Base-by-base conservation (phyloP, 2,113 vertebrate genomes). In the Elanoides forficatus region DNA sequence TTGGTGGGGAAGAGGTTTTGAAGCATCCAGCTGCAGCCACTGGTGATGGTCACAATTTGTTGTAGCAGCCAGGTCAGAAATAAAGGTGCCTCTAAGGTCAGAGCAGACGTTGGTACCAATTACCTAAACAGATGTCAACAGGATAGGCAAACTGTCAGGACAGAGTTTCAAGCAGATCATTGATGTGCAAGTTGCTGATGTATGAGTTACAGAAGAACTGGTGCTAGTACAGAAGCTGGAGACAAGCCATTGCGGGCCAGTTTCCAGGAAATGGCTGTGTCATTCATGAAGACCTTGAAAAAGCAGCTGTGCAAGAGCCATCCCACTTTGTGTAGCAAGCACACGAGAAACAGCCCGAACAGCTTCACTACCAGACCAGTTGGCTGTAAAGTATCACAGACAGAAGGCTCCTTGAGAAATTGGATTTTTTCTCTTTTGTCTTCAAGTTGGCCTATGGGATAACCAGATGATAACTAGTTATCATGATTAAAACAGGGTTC, bases 71-170 rank as follows among this genome's bases (percentile, higher is more conserved):
- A 94, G 38, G 55, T 78, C 38, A 83, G 42, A 93, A 81, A 0
- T 86, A 47, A 96, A 95, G 83, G 60, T 59, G 32, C 38, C 42
- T 84, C 36, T 86, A 91, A 95, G 47, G 63, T 94, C 83, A 86
- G 50, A 81, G 79, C 32, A 70, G 62, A 81, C 4, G 2, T 14
- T 40, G 16, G 56, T 84, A 94, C 47, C 86, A 75, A 78, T 81
- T 91, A 78, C 72, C 59, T 81, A 70, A 55, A 43, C 55, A 84
- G 68, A 68, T 36, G 47, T 62, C 86, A 92, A 70, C 15, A 40
- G 89, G 60, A 81, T 9, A 94, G 83, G 81, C 11, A 3, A 86
- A 84, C 60, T 40, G 47, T 59, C 47, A 86, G 47, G 68, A 89
- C 25, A 91, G 50, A 38, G 67, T 91, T 96, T 93, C 3, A 8